Percentiles rank a stretch among this genome's conserved stretches.
Conservation (phyloP, 2,888 invertebrate genomes). For the Ichneumon xanthorius region DNA sequence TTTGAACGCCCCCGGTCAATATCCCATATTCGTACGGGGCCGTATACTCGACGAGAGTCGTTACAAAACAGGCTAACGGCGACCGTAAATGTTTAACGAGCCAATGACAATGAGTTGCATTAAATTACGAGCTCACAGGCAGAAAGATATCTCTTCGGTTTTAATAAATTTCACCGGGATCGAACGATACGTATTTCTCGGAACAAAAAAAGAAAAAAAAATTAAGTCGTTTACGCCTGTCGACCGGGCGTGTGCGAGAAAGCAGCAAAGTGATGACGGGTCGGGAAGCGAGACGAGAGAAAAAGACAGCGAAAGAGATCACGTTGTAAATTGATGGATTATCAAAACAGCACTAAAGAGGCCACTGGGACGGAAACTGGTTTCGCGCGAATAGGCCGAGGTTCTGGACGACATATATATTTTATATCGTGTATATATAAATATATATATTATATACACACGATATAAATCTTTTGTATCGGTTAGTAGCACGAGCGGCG, state of each 20-base stretch:
- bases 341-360: slow-evolving; percentile 61
- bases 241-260: background rate
- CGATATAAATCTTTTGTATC: slow-evolving; percentile 44
- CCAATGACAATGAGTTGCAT: background rate
- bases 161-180: background rate
- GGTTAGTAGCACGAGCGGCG: slow-evolving; percentile 39
- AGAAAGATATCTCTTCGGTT: background rate
- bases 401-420: slow-evolving; percentile 3
- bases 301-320: slow-evolving; percentile 34
- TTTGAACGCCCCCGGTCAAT: background rate
- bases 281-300: background rate
- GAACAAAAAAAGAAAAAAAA: background rate
- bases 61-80: background rate
- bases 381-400: slow-evolving; percentile 42
- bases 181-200: background rate
- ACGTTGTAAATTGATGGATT: slow-evolving; percentile 41
- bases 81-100: background rate
- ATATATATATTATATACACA: background rate
- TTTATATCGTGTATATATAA: too few relatives aligned
- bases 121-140: background rate
- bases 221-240: background rate
- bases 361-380: slow-evolving; percentile 57
- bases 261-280: background rate
- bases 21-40: background rate
- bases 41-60: background rate